These are phyloP conservation scores for Ceratotherium simum DNA, from an alignment of 2,113 vertebrate species.

Conservation along the genomic window DNA sequence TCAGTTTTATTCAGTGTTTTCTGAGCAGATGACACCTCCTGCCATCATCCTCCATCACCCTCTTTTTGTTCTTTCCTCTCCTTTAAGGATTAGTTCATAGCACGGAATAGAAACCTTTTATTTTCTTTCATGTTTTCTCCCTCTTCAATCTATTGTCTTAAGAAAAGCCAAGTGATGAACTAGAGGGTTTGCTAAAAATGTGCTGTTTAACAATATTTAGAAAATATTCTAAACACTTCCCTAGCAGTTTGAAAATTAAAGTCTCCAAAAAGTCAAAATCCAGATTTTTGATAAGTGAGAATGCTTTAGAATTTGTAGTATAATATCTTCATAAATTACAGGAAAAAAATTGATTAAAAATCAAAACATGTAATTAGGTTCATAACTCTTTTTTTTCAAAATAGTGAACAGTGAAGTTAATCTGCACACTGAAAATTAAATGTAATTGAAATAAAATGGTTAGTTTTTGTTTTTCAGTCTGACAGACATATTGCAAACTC, in stretches of 20 bases:
- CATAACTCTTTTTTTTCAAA: not conserved
- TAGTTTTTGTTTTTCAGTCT: not conserved
- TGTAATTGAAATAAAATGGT: not conserved
- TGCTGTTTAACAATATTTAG: not conserved
- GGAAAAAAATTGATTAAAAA: not conserved
- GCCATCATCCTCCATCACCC: not conserved
- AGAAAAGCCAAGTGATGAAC: not conserved
- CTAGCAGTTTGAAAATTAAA: not conserved
- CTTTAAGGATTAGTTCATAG: not conserved
- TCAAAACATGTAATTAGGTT: not conserved
- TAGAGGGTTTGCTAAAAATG: not conserved
- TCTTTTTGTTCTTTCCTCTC: not conserved
- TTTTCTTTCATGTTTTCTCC: not conserved
- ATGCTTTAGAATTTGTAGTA: not conserved
- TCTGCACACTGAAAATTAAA: not conserved
- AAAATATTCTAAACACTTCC: not conserved
- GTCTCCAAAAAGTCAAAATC: not conserved
- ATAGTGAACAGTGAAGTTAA: not conserved
- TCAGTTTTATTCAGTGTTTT: constrained; percentile 24
- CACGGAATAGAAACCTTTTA: not conserved
- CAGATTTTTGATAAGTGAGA: not conserved
- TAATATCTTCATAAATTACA: not conserved
- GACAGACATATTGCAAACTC: not conserved
- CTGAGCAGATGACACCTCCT: not conserved
- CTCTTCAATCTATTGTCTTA: not conserved